Evolutionary conservation across 2,113 vertebrate genomes (phyloP), one percentile per base, ranked within the genome.

Genomic region (Cardinalis cardinalis): DNA sequence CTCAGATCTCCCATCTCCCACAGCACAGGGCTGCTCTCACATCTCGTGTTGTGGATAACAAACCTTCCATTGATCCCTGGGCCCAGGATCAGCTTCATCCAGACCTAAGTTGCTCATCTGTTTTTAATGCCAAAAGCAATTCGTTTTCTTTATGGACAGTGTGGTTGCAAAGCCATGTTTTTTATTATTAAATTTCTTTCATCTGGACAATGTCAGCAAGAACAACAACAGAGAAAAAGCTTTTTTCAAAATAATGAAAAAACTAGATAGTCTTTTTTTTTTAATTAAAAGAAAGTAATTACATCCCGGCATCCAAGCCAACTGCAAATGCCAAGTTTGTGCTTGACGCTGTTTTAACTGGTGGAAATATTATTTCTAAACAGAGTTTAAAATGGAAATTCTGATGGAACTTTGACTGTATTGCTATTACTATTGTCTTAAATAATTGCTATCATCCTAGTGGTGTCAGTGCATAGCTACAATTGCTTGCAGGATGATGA

Each of bases 321-420:
- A 80, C 68, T 86, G 70, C 74, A 87, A 85, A 94, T 85, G 90
- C 92, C 92, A 94, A 92, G 84, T 89, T 95, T 93, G 81, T 94
- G 49, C 84, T 93, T 91, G 92, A 92, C 4, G 20, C 78, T 87
- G 48, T 83, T 96, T 92, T 95, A 93, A 93, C 89, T 89, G 78
- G 71, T 63, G 93, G 71, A 93, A 96, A 93, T 92, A 92, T 87
- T 93, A 91, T 94, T 95, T 95, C 89, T 94, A 94, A 96, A 94
- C 92, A 93, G 52, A 73, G 87, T 71, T 94, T 95, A 92, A 96
- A 95, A 95, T 95, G 95, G 95, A 96, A 95, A 96, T 87, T 94
- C 71, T 95, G 92, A 94, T 1, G 0, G 91, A 70, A 44, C 60
- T 89, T 93, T 94, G 77, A 89, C 59, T 82, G 56, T 48, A 82